phyloP scores from a whole-genome alignment of 2,888 invertebrate species.

The Caenorhabditis imperialis region DNA sequence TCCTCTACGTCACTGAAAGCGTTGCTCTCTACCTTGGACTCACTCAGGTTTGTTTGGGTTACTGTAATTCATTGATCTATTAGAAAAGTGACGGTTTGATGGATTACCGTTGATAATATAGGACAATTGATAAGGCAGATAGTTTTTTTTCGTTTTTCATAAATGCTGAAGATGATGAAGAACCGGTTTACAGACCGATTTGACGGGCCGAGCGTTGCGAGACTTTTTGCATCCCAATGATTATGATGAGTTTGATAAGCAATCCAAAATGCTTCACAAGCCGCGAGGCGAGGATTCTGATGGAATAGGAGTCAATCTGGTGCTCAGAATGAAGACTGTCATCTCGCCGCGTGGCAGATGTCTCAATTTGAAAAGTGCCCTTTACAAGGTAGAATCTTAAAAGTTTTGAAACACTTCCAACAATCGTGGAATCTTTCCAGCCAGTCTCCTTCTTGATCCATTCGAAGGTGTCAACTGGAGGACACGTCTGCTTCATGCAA shows the following conservation, averaged over 20 bases:
- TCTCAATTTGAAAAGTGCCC: conserved; percentile 94
- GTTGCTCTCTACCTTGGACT: conserved; percentile 92
- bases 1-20: conserved; percentile 92
- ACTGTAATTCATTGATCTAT: no score
- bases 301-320: conserved; percentile 75
- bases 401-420: not conserved
- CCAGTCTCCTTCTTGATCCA: conserved; percentile 68
- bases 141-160: no score
- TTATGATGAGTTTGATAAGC: conserved; percentile 86
- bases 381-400: conserved; percentile 86
- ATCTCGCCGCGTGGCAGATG: conserved; percentile 92
- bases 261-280: conserved; percentile 32
- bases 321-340: conserved; percentile 92
- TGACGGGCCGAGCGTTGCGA: conserved; percentile 93
- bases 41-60: no score
- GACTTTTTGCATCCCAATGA: conserved; percentile 96
- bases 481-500: conserved; percentile 68
- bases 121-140: no score
- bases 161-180: no score
- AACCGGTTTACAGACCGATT: conserved; percentile 88
- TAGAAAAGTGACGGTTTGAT: no score
- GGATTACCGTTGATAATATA: no score
- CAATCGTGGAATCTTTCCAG: conserved; percentile 32
- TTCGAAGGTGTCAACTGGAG: conserved; percentile 58
- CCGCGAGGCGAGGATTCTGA: conserved; percentile 25